A percentile compares a stretch with the other conserved stretches of the same genome.
These are phyloP conservation scores for Axis porcinus DNA, from an alignment of 2,113 vertebrate species.

Conservation along the genomic window DNA sequence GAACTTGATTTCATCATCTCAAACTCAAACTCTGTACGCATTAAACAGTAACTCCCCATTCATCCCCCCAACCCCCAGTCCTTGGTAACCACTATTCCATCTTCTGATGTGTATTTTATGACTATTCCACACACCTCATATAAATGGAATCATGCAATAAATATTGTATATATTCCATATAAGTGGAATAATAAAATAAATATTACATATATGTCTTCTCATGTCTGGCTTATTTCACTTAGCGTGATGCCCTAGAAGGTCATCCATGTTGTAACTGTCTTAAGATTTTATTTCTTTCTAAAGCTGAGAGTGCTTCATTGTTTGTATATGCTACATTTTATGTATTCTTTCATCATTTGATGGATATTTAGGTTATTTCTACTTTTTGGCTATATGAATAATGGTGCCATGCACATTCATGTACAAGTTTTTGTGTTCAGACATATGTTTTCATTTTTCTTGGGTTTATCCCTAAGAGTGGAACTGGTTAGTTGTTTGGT, in stretches of 20 bases:
- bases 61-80: background rate
- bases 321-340: background rate
- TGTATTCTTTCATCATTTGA: background rate
- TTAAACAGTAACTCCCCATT: background rate
- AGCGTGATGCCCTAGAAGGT: background rate
- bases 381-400: background rate
- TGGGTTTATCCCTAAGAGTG: background rate
- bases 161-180: background rate
- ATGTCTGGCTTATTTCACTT: background rate
- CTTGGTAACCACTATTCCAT: background rate
- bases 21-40: background rate
- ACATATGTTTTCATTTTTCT: background rate
- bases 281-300: background rate
- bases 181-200: background rate
- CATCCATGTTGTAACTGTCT: background rate
- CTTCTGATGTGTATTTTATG: background rate
- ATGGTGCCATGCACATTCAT: background rate
- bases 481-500: background rate
- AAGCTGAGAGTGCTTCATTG: background rate
- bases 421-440: background rate
- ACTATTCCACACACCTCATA: background rate
- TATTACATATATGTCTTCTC: background rate
- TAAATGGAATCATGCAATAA: background rate
- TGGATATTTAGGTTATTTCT: background rate
- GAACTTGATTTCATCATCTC: background rate